Conservation (phyloP, 2,888 invertebrate genomes). For the Acrocyrtus sp. region DNA sequence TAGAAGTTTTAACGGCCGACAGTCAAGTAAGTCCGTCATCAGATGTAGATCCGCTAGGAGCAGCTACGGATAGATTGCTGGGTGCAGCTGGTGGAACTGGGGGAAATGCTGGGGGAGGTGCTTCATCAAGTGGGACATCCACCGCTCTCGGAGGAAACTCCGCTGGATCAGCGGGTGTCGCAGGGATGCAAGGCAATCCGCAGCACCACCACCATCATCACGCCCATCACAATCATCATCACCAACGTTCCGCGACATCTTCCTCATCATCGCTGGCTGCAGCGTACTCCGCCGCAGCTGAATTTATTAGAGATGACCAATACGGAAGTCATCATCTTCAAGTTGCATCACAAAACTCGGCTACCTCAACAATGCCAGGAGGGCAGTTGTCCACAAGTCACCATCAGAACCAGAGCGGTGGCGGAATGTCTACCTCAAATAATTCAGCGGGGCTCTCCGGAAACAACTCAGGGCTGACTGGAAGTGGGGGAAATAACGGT, state of each 20-base stretch:
- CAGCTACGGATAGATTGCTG: constrained; percentile 56
- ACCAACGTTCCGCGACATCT: constrained; percentile 65
- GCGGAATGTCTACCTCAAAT: constrained; percentile 34
- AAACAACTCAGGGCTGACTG: constrained; percentile 14
- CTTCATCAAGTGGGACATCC: constrained; percentile 35
- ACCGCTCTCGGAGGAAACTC: constrained; percentile 46
- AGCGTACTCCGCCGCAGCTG: constrained; percentile 77
- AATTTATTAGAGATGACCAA: constrained; percentile 64
- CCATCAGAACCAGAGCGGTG: constrained; percentile 40
- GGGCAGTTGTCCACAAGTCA: constrained; percentile 26
- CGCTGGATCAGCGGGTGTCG: constrained; percentile 43
- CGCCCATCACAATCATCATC: constrained; percentile 35
- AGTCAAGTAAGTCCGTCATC: constrained; percentile 62
- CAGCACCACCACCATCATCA: constrained; percentile 40
- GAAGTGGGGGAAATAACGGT: neutral
- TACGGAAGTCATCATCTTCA: constrained; percentile 49
- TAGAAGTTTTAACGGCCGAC: constrained; percentile 60
- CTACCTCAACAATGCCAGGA: constrained; percentile 33
- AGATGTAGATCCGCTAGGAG: constrained; percentile 62
- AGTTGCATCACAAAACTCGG: constrained; percentile 22
- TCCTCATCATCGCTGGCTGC: constrained; percentile 71
- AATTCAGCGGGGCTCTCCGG: constrained; percentile 8
- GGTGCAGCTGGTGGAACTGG: constrained; percentile 24
- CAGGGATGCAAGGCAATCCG: constrained; percentile 37
- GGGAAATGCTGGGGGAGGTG: constrained; percentile 22